These are phyloP conservation scores for Tetragonula clypearis DNA, from an alignment of 1,140 invertebrate species.

Conservation along the genomic window DNA sequence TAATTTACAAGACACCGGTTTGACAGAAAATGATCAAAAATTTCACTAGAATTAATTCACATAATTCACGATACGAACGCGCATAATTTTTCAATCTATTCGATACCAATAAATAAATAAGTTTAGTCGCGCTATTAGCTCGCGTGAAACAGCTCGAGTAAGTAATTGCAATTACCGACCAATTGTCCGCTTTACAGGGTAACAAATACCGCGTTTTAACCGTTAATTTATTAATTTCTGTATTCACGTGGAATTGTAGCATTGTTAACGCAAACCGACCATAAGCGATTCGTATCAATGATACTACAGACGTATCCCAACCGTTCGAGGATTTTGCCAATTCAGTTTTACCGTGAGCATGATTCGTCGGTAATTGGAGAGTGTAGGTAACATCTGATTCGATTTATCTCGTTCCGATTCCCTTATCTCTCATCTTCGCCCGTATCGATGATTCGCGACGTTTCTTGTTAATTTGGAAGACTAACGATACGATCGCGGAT, in stretches of 20 bases:
- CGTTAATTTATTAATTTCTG: not conserved
- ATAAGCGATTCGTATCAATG: not conserved
- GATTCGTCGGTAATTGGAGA: slow-evolving; percentile 5
- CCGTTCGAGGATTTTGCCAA: not conserved
- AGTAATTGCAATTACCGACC: not conserved
- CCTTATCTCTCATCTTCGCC: not conserved
- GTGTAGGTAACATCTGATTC: not conserved
- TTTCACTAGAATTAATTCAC: not conserved
- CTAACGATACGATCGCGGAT: not conserved
- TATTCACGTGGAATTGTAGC: not conserved
- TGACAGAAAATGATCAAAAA: not conserved
- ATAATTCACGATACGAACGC: no score
- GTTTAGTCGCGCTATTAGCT: not conserved
- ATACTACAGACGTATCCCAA: not conserved
- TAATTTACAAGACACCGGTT: no score
- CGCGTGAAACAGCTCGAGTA: not conserved
- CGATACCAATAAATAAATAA: not conserved
- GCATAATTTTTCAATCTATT: no score
- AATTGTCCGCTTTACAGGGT: not conserved
- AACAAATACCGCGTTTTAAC: not conserved
- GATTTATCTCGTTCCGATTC: not conserved
- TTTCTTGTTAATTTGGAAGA: slow-evolving; percentile 24
- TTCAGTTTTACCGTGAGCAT: not conserved
- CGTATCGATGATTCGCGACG: not conserved
- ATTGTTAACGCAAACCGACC: not conserved